Evolutionary conservation across 1,140 invertebrate genomes (phyloP), one percentile per base, ranked within the genome.

Genomic region (Euwallacea similis): DNA sequence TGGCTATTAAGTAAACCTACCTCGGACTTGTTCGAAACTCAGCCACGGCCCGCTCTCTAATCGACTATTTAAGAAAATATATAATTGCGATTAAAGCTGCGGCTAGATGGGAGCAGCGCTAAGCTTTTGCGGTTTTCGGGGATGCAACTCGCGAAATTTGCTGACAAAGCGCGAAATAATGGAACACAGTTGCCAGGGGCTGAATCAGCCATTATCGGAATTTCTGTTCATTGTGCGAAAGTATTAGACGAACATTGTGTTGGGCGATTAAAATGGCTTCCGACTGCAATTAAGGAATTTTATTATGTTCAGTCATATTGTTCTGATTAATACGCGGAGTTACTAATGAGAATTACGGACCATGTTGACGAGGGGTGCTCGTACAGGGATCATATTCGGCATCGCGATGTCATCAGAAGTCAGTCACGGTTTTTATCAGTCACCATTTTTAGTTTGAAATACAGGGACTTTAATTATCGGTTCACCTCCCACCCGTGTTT

Each of bases 11-110:
- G 46, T 50, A 50, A 50, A 50, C 9, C 46, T 13, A 11, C 46
- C 46, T 13, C 9, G 13, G 13, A 50, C 46, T 0, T 10, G 46
- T 50, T 50, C 13, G 46, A 50, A 50, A 50, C 46, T 50, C 46
- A 50, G 46, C 46, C 6, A 50, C 46, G 11, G 44, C 44, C n/a
- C 11, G 13, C 13, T 50, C 46, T 50, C 46, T 56, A 56, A 56
- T 56, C 11, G 54, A 56, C 54, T 56, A 56, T 56, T 56, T 56
- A 56, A 56, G 54, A 56, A 56, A 56, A 56, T 56, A 56, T 56
- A 21, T 56, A 56, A 56, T 56, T 56, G 54, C 54, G 16, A n/a
- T 56, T 56, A 56, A 56, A 56, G 16, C 54, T 9, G 54, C 16
- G 54, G 54, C 16, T 56, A 16, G 54, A 56, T 13, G 11, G 54